A percentile compares a stretch with the other conserved stretches of the same genome.
phyloP scores from a whole-genome alignment of 2,113 vertebrate species.

The Melanostigma gelatinosum region DNA sequence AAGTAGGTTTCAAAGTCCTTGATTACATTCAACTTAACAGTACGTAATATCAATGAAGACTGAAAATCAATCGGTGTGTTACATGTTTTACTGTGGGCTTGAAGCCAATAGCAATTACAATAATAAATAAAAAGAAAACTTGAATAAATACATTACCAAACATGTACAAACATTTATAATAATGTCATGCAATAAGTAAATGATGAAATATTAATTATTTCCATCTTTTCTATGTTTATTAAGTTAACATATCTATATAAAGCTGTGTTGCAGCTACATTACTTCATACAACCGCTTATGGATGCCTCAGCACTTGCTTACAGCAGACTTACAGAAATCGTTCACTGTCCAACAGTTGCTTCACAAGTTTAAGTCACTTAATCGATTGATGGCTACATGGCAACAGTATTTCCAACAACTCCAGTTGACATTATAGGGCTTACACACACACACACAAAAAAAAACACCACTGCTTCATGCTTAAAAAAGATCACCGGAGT shows the following conservation, averaged over 20 bases:
- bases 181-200: neutral
- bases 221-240: neutral
- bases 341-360: constrained; percentile 52
- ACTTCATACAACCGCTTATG: constrained; percentile 2
- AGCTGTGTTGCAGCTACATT: constrained; percentile 28
- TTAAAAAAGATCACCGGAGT: constrained; percentile 76
- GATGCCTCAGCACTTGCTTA: constrained; percentile 28
- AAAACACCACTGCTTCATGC: constrained; percentile 70
- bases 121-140: neutral
- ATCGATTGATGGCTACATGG: constrained; percentile 70
- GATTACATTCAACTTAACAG: neutral
- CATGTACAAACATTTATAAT: neutral
- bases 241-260: neutral
- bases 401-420: constrained; percentile 54
- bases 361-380: constrained; percentile 70
- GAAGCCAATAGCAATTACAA: neutral
- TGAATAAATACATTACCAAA: neutral
- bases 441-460: constrained; percentile 50
- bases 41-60: neutral
- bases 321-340: constrained; percentile 53
- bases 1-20: neutral
- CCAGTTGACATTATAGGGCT: constrained; percentile 53
- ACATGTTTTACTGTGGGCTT: neutral
- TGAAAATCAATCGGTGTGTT: neutral
- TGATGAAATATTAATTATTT: neutral